Conservation (phyloP, 2,888 invertebrate genomes). For the Eristalinus sepulchralis region DNA sequence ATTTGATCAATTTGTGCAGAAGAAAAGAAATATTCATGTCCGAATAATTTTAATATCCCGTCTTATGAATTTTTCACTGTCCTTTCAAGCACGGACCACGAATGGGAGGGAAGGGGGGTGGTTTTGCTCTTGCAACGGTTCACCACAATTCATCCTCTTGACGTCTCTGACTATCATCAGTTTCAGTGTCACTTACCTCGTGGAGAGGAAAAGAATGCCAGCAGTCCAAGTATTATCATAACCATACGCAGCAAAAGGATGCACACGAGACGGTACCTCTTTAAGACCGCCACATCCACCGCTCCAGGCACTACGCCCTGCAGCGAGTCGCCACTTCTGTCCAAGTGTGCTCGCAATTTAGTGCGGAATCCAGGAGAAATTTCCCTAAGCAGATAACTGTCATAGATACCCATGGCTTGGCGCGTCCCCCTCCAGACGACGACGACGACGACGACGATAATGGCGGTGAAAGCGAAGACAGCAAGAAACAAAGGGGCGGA, state of each 20-base stretch:
- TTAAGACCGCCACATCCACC: not conserved
- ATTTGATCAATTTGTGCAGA: conserved; percentile 66
- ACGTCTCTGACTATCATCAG: not conserved
- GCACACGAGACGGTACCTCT: conserved; percentile 12
- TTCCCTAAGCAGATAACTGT: conserved; percentile 65
- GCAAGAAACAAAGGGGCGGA: conserved; percentile 14
- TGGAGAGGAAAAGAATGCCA: conserved; percentile 50
- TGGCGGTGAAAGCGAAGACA: not conserved
- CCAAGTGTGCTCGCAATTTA: conserved; percentile 55
- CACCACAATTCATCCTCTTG: conserved; percentile 38
- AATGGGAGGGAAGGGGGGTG: too few relatives aligned
- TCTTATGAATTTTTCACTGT: conserved; percentile 58
- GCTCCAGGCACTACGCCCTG: not conserved
- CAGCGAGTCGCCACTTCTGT: not conserved
- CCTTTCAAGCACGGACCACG: conserved; percentile 60
- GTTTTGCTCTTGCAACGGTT: conserved; percentile 26
- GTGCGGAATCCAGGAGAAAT: conserved; percentile 67
- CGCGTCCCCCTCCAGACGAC: conserved; percentile 20
- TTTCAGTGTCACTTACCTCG: conserved; percentile 35
- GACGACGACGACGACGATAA: conserved; percentile 1
- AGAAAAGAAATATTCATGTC: conserved; percentile 61
- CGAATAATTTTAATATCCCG: conserved; percentile 67
- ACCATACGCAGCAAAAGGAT: conserved; percentile 42
- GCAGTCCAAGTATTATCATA: conserved; percentile 60
- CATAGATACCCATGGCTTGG: conserved; percentile 51